Evolutionary conservation across 2,888 invertebrate species (phyloP), one percentile per base, ranked within the genome.

Genomic region (Ophion obscuratus): DNA sequence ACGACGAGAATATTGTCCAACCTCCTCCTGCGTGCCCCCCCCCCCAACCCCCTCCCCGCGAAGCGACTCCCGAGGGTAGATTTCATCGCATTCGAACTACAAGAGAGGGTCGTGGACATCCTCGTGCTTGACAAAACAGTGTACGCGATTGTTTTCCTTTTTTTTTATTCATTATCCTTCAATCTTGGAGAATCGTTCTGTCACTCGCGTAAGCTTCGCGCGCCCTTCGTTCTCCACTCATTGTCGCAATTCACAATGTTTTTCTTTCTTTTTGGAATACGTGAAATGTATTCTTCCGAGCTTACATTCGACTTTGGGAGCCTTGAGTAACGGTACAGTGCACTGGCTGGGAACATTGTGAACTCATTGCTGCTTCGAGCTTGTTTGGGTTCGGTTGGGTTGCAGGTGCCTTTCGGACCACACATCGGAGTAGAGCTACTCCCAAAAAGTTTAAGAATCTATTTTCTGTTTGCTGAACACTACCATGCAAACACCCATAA

Each of bases 1-100:
- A 91, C 91, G 88, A 88, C 76, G 90, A 90, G 91, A 91, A 92
- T 91, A 91, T 90, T 90, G 90, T 90, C 88, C 88, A 83, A 80
- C 73, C 76, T 70, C 53, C 53, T 17, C 40, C 40, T 40, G 40
- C 9, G 40, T 40, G 6, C 73, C 76, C 64, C 53, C 53, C 73
- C 76, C 64, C 53, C 53, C 53, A 53, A 53, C 3, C 0, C 47
- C 53, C 53, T 17, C 47, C 14, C 2, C 53, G 11, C 14, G 17
- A 17, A 17, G 66, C 44, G 68, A 80, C 75, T 84, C 64, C 47
- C 79, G 66, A 80, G 86, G 86, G 86, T 87, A 81, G 79, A 84
- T 84, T 87, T 87, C 86, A 84, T 84, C 81, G 86, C 77, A 47
- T 44, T 73, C 84, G 40, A 68, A 71, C 74, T 68, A 36, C 24